Conservation (phyloP, 2,113 vertebrate genomes). For the Menura novaehollandiae region DNA sequence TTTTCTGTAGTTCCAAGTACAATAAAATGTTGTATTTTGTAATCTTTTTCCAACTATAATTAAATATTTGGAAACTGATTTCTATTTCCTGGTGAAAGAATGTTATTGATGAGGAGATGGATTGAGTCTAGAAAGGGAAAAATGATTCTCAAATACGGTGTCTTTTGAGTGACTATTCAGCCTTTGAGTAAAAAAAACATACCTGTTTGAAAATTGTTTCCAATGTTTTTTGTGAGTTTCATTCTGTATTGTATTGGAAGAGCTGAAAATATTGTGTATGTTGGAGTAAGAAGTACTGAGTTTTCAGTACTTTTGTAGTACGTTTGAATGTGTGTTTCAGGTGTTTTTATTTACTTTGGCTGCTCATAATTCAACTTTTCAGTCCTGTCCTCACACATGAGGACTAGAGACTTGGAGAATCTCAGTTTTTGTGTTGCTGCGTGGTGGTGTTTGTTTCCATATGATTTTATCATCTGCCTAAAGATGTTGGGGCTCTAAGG, state of each 20-base stretch:
- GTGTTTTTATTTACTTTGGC: background rate
- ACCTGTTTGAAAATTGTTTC: background rate
- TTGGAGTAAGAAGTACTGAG: background rate
- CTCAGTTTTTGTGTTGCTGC: background rate
- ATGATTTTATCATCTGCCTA: background rate
- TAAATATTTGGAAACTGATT: constrained; percentile 19
- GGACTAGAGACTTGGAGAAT: background rate
- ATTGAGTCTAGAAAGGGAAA: background rate
- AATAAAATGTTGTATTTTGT: constrained; percentile 35
- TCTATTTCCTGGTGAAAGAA: background rate
- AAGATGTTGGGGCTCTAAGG: background rate
- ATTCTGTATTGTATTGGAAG: background rate
- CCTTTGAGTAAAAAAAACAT: background rate
- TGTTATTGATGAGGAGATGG: background rate
- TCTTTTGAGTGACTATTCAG: background rate
- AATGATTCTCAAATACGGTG: background rate
- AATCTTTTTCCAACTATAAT: background rate
- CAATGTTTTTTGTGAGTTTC: background rate
- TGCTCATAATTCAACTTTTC: background rate
- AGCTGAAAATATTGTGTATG: background rate
- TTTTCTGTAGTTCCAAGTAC: constrained; percentile 6
- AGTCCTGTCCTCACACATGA: background rate
- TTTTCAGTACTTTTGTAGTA: too few relatives aligned
- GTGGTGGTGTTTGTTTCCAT: background rate
- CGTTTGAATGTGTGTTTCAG: background rate